Conservation (phyloP, 2,797 vertebrate genomes). For the Darevskia mixta region DNA sequence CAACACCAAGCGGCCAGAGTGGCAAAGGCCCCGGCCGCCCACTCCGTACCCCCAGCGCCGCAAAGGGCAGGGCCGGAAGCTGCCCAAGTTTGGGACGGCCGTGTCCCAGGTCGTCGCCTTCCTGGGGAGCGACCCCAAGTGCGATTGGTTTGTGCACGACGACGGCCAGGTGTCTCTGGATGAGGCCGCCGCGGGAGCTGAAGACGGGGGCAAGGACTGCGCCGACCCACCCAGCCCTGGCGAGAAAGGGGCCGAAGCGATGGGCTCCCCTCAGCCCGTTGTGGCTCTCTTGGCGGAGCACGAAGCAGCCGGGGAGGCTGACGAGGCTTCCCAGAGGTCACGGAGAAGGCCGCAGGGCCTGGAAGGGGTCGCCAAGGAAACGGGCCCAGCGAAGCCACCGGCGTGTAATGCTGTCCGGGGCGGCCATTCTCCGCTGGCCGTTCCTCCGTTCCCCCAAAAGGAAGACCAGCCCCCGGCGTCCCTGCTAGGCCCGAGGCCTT, state of each 20-base stretch:
- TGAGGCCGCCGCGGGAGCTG: slow-evolving; percentile 22
- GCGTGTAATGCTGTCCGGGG: slow-evolving; percentile 42
- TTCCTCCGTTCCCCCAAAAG: background rate
- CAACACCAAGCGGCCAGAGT: background rate
- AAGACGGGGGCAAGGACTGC: background rate
- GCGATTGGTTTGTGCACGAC: slow-evolving; percentile 55
- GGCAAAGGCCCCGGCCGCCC: slow-evolving; percentile 3
- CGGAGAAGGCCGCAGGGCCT: background rate
- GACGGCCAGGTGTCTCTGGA: slow-evolving; percentile 63
- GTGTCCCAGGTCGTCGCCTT: slow-evolving; percentile 47
- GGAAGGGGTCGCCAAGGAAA: background rate
- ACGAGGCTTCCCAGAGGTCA: background rate
- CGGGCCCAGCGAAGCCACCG: background rate
- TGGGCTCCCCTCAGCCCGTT: background rate
- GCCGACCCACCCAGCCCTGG: background rate
- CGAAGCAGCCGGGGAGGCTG: background rate
- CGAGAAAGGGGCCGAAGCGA: background rate
- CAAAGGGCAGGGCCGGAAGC: slow-evolving; percentile 7
- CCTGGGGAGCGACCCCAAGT: slow-evolving; percentile 62
- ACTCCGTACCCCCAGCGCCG: slow-evolving; percentile 31
- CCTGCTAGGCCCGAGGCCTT: background rate
- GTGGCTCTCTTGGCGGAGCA: background rate
- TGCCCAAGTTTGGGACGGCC: background rate
- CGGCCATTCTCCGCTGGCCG: background rate
- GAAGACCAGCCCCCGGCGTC: background rate